Evolutionary conservation across 2,888 invertebrate genomes (phyloP).

Genomic region (Drosophila meridiana): DNA sequence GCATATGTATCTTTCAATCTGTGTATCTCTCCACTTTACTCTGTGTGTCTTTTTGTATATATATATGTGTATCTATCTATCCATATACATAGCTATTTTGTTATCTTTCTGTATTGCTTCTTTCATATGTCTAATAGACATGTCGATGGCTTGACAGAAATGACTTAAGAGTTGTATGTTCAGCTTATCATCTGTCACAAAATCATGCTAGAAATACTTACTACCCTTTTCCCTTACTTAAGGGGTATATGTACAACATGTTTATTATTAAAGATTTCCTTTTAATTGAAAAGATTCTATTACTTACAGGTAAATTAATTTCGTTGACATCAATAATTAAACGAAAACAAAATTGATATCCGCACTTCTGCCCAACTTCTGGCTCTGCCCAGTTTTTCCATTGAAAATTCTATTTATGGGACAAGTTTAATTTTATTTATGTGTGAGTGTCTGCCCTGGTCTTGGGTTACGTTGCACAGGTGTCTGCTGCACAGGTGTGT

Average conservation of each 20-base stretch:
- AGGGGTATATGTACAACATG: constrained; percentile 1
- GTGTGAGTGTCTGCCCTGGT: neutral
- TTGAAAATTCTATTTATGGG: constrained; percentile 42
- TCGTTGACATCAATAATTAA: constrained; percentile 11
- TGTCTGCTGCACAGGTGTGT: constrained; percentile 7
- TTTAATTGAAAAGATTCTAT: constrained; percentile 44
- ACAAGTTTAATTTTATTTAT: constrained; percentile 50
- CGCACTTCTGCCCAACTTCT: neutral
- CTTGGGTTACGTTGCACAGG: neutral
- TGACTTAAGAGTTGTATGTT: too few species aligned
- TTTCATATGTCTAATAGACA: too few species aligned
- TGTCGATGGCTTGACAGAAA: too few species aligned
- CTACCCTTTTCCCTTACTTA: neutral
- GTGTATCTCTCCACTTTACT: too few species aligned
- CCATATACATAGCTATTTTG: too few species aligned
- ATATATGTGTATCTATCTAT: too few species aligned
- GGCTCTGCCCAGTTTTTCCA: constrained; percentile 30
- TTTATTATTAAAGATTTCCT: constrained; percentile 56
- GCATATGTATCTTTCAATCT: too few species aligned
- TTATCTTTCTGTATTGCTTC: too few species aligned
- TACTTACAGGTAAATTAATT: constrained; percentile 20
- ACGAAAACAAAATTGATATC: neutral
- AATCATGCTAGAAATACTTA: neutral
- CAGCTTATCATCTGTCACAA: too few species aligned
- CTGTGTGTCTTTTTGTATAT: too few species aligned